phyloP scores from a whole-genome alignment of 2,113 vertebrate species.

The Felis chaus region DNA sequence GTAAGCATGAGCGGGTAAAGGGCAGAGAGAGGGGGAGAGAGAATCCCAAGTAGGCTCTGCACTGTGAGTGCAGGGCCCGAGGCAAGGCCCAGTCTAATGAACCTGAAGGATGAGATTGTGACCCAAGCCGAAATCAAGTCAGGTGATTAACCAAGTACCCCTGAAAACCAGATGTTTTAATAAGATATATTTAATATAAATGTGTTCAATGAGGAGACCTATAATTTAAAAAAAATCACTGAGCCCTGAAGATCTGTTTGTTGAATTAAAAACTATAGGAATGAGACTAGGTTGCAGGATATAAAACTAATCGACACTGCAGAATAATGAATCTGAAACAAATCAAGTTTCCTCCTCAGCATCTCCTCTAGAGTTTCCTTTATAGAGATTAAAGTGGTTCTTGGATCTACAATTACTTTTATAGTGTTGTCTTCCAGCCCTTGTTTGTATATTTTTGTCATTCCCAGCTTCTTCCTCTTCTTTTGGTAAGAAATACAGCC shows the following conservation, averaged over 20 bases:
- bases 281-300: not conserved
- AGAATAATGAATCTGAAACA: constrained; percentile 18
- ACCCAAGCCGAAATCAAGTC: too few species aligned
- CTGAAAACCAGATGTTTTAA: not conserved
- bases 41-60: too few species aligned
- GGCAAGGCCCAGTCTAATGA: too few species aligned
- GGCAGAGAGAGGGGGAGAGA: too few species aligned
- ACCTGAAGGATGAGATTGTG: too few species aligned
- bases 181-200: not conserved
- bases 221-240: not conserved
- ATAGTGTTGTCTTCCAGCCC: not conserved
- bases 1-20: too few species aligned
- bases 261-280: not conserved
- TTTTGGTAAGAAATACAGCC: not conserved
- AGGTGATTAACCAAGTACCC: too few species aligned
- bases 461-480: not conserved
- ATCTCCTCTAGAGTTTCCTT: not conserved
- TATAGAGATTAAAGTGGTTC: not conserved
- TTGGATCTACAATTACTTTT: not conserved
- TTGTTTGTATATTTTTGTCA: not conserved
- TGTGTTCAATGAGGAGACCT: not conserved
- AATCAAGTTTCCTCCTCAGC: not conserved
- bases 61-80: too few species aligned
- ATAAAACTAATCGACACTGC: not conserved
- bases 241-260: not conserved